Evolutionary conservation across 2,888 invertebrate genomes (phyloP).

Genomic region (Labia minor): DNA sequence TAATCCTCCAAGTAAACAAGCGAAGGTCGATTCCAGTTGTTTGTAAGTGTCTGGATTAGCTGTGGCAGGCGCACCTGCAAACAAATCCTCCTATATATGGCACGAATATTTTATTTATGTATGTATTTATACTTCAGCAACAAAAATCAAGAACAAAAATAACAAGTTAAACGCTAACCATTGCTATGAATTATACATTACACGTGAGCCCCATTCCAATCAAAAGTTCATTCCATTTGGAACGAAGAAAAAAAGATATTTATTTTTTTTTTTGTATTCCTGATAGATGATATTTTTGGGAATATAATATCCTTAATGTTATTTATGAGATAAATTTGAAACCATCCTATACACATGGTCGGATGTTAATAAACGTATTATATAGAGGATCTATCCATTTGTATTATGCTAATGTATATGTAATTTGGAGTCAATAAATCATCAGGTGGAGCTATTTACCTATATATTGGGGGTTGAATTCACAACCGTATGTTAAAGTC

Average conservation of each 20-base stretch:
- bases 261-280: no score
- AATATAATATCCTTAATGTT: neutral
- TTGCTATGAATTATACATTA: no score
- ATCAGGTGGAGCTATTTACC: neutral
- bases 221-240: no score
- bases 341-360: neutral
- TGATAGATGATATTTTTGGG: neutral
- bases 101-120: no score
- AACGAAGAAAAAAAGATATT: no score
- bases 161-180: neutral
- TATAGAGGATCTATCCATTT: conserved; percentile 13
- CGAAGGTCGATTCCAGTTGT: no score
- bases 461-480: neutral
- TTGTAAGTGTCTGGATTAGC: no score
- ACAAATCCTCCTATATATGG: neutral
- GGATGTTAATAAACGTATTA: conserved; percentile 13
- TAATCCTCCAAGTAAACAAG: no score
- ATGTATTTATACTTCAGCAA: neutral
- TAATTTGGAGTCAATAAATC: conserved; percentile 13
- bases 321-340: conserved; percentile 3
- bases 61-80: neutral
- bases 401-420: conserved; percentile 13
- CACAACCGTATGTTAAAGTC: neutral
- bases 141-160: conserved; percentile 5
- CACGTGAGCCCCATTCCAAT: no score